Evolutionary conservation across 2,797 vertebrate genomes (phyloP).

Genomic region (Acomys russatus): DNA sequence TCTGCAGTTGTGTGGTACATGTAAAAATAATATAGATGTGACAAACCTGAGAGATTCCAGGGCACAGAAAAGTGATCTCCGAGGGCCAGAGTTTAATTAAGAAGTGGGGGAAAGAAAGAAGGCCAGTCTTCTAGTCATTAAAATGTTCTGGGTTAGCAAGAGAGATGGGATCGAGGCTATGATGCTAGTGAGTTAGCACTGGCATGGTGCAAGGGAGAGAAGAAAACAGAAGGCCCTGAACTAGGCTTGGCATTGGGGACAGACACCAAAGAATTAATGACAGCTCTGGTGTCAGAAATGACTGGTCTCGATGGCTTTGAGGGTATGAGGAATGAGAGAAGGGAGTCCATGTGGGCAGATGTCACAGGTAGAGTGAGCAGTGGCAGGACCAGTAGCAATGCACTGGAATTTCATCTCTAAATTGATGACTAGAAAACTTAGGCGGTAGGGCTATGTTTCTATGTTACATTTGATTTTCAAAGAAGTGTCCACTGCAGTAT

Average conservation of each 20-base stretch:
- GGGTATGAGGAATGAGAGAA: not conserved
- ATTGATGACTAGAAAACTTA: not conserved
- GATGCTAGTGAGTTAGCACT: not conserved
- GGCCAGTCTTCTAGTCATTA: not conserved
- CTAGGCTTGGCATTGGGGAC: too few species aligned
- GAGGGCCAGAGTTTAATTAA: not conserved
- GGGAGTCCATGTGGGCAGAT: not conserved
- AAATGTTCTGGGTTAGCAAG: not conserved
- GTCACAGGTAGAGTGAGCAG: not conserved
- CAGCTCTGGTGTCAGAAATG: not conserved
- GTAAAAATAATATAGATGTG: not conserved
- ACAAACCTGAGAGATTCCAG: not conserved
- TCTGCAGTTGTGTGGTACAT: not conserved
- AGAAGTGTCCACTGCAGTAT: not conserved
- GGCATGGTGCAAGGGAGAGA: not conserved
- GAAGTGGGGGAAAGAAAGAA: not conserved
- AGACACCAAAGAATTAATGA: not conserved
- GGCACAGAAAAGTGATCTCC: not conserved
- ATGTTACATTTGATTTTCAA: not conserved
- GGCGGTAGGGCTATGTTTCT: not conserved
- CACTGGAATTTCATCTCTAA: not conserved
- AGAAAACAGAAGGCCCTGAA: not conserved
- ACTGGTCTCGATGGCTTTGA: not conserved
- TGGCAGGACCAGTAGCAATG: not conserved
- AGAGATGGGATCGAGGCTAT: not conserved